Conservation (phyloP, 2,797 vertebrate genomes). For the Sardinella longiceps region DNA sequence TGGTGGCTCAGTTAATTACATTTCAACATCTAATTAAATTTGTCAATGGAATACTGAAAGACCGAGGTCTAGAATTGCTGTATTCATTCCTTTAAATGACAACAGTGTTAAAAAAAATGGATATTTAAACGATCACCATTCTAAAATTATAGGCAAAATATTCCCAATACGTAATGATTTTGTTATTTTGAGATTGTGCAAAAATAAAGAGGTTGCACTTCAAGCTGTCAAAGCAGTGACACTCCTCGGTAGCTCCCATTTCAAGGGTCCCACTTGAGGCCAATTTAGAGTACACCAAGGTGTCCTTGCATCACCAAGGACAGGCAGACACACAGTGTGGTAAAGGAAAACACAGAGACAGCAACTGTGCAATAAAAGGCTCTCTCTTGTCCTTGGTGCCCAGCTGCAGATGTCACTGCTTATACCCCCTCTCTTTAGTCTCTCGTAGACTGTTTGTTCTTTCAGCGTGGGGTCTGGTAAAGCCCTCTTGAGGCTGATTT, state of each 20-base stretch:
- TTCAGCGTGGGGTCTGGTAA: constrained; percentile 15
- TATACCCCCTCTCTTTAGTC: constrained; percentile 23
- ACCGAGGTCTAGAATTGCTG: not conserved
- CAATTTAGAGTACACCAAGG: constrained; percentile 6
- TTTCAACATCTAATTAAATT: constrained; percentile 19
- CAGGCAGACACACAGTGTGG: constrained; percentile 13
- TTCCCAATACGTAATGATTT: not conserved
- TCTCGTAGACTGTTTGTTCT: constrained; percentile 11
- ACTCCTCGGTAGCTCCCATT: not conserved
- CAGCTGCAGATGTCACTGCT: constrained; percentile 22
- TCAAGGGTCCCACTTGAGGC: not conserved
- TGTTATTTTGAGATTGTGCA: not conserved
- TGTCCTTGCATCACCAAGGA: constrained; percentile 23
- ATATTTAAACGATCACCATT: not conserved
- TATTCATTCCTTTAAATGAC: not conserved
- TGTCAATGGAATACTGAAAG: constrained; percentile 8
- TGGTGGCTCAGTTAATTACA: constrained; percentile 22
- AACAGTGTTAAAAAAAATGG: not conserved
- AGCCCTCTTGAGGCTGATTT: constrained; percentile 28
- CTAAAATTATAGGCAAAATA: not conserved
- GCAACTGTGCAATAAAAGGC: constrained; percentile 12
- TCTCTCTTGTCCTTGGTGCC: constrained; percentile 2
- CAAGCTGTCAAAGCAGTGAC: not conserved
- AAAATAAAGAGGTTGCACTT: not conserved
- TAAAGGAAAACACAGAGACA: constrained; percentile 12